A percentile compares a stretch with the other conserved stretches of the same genome.
phyloP scores from a whole-genome alignment of 2,113 vertebrate species.

The Deroptyus accipitrinus region DNA sequence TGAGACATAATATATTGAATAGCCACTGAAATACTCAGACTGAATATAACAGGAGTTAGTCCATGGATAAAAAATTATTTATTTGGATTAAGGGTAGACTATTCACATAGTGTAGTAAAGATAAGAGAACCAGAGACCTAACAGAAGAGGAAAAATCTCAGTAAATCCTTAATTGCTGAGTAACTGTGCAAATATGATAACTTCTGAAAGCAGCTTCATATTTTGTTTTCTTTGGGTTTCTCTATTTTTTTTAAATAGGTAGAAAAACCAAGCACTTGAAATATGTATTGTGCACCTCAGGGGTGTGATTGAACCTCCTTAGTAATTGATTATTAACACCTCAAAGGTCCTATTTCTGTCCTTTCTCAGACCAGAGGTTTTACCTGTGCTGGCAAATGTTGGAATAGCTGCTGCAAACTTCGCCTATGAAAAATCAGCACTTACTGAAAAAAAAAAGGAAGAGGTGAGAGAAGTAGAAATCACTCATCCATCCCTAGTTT shows the following conservation, averaged over 20 bases:
- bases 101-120: rapidly evolving
- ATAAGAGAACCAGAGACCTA: background rate
- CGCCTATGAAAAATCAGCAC: background rate
- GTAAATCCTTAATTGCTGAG: background rate
- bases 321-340: background rate
- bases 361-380: background rate
- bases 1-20: background rate
- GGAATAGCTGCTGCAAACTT: background rate
- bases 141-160: background rate
- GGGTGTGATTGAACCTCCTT: background rate
- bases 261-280: background rate
- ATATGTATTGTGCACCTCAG: background rate
- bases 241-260: background rate
- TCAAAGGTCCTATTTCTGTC: background rate
- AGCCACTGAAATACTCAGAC: background rate
- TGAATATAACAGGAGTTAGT: background rate
- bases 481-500: background rate
- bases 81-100: background rate
- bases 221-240: background rate
- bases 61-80: background rate
- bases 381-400: background rate
- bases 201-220: background rate
- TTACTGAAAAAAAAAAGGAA: background rate
- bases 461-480: background rate
- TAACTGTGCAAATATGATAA: background rate